Base-by-base conservation (phyloP, 1,140 invertebrate genomes). In the Diploscapter pachys region DNA sequence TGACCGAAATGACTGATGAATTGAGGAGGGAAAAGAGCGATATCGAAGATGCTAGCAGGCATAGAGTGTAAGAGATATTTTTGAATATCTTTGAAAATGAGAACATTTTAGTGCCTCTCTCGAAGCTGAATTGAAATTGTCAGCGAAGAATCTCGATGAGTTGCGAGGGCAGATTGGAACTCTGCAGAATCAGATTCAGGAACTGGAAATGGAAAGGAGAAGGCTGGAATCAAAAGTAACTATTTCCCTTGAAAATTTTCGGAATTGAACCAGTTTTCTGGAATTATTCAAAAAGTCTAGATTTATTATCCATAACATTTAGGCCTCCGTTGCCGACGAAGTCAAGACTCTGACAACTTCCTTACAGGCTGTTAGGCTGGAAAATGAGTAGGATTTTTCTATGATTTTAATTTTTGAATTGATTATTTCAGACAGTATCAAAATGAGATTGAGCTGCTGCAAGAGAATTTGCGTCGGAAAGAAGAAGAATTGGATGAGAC, bases 261-360 rank as follows among this genome's bases (percentile, higher is more conserved):
- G 49, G 55, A 69, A 48, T 49, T 59, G 53, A 69, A 69, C 11
- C 9, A 50, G 51, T 55, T 69, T 3, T 49, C 49, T 50, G 67
- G 53, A 57, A 56, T 69, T 31, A 50, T n/a, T 31, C 55, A 69
- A 69, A 49, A 69, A 9, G 31, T 55, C 3, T 51, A 69, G 52
- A 50, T 69, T 69, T 49, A 59, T 4, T 55, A 57, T 11, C 61
- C 67, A 31, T 59, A 69, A 69, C 0, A 31, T 31, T 31, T 31
- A 31, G 51, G 63, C 65, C 4, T 66, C 72, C 2, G 72, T 74
- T 3, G 72, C 72, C 3, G 72, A 74, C 31, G 72, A 74, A 74
- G 63, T 74, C 49, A 68, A 55, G n/a, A 74, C 72, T 11, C 50
- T 74, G 64, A 74, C 63, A 52, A 74, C 49, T 50, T 57, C 63